Percentiles rank a stretch among this genome's conserved stretches.
Conservation (phyloP, 1,140 invertebrate species). For the Ceratosolen fusciceps region DNA sequence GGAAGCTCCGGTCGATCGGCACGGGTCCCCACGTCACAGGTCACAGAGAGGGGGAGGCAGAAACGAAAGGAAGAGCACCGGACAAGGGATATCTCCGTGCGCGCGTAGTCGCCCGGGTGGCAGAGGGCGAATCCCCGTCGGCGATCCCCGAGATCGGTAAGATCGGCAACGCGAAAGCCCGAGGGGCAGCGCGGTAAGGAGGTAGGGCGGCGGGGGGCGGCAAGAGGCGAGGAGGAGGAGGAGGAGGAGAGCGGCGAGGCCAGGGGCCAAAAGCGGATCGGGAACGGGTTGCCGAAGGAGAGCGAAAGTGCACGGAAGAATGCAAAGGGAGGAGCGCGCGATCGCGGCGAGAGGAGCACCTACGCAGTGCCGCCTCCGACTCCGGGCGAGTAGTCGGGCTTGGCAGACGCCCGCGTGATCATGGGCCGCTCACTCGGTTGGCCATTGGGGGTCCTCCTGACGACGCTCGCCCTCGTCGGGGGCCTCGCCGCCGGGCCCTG, state of each 20-base stretch:
- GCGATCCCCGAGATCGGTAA: too few species aligned
- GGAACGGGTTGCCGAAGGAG: conserved; percentile 63
- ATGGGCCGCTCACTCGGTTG: conserved; percentile 38
- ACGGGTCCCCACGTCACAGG: too few species aligned
- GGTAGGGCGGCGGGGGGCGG: too few species aligned
- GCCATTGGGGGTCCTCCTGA: conserved; percentile 42
- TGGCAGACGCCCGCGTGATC: conserved; percentile 53
- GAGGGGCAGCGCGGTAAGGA: too few species aligned
- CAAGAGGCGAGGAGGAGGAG: too few species aligned
- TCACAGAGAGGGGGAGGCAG: too few species aligned
- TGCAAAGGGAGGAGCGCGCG: conserved; percentile 63
- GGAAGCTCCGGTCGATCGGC: too few species aligned
- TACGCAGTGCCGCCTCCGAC: conserved; percentile 6
- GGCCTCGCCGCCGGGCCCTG: conserved; percentile 43
- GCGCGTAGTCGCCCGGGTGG: neutral
- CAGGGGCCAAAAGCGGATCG: neutral
- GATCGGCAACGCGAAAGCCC: neutral
- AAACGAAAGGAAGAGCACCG: too few species aligned
- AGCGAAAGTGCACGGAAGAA: conserved; percentile 55
- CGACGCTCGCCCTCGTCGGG: neutral
- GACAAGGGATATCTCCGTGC: too few species aligned
- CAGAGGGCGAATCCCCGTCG: neutral
- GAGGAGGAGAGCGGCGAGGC: neutral
- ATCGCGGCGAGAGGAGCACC: neutral
- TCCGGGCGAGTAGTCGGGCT: conserved; percentile 55